Base-by-base conservation (phyloP, 2,113 vertebrate species). In the Fulmarus glacialis region DNA sequence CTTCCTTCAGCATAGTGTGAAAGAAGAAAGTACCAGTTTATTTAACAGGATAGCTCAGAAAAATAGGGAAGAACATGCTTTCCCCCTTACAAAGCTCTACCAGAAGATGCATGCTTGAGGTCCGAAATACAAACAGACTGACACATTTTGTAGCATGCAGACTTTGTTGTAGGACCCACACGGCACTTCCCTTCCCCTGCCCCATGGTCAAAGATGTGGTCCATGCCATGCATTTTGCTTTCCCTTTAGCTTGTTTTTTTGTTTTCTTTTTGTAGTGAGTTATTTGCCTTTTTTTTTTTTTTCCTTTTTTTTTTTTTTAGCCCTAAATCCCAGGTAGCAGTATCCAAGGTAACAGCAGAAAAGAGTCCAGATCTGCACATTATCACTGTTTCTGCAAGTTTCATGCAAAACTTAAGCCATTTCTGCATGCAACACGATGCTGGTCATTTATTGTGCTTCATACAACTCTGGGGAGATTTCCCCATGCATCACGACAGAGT, bases 341-440 rank as follows among this genome's bases (percentile, higher is more conserved):
- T 97, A 94, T 97, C 96, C 97, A 97, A 88, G 97, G 96, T 50
- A 97, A 97, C 97, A 95, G 87, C 92, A 94, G 72, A 32, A 80
- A 84, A 88, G 94, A 96, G 63, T 94, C 73, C 87, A 86, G 40
- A 81, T 78, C 82, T 88, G 71, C 74, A 93, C 87, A 87, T 82
- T 55, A 73, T 74, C 82, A 84, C 85, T 75, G 40, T 64, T 89
- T 78, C 83, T 89, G 93, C 90, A 97, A 95, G 96, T 95, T 95
- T 95, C 94, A 97, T 97, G 95, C 95, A 96, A 95, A 97, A 96
- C 90, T 90, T 95, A 50, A 96, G 50, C 81, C 83, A 96, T 97
- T 97, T 90, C 81, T 88, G 85, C 86, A 92, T 97, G 97, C 96
- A 96, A 75, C 87, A 85, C 2, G 3, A 79, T 19, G 78, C 64